Evolutionary conservation across 2,888 invertebrate species (phyloP).

Genomic region (Yponomeuta plumbellus): DNA sequence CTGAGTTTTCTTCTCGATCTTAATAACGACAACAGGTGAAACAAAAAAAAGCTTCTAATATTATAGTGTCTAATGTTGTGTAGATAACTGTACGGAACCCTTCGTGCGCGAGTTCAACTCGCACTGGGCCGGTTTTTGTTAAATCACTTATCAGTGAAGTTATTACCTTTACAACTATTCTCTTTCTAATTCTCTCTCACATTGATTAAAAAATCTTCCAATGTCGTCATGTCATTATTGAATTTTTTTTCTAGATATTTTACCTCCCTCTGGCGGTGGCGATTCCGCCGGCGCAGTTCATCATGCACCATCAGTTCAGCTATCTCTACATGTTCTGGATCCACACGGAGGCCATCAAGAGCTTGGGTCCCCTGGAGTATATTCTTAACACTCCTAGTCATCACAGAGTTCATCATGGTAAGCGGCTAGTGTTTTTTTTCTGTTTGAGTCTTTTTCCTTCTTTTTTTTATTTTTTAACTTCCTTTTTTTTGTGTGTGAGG

Average conservation of each 20-base stretch:
- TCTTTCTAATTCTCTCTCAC: background rate
- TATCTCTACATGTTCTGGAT: conserved; percentile 96
- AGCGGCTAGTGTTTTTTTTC: conserved; percentile 26
- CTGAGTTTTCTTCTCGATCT: too few relatives aligned
- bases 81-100: too few relatives aligned
- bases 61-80: too few relatives aligned
- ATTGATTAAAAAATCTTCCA: too few relatives aligned
- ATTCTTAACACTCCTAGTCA: conserved; percentile 93
- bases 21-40: too few relatives aligned
- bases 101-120: too few relatives aligned
- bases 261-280: conserved; percentile 84
- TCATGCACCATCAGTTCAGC: conserved; percentile 93
- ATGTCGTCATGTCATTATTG: too few relatives aligned
- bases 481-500: too few relatives aligned
- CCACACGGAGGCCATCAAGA: conserved; percentile 89
- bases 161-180: background rate
- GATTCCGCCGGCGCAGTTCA: conserved; percentile 85
- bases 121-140: too few relatives aligned
- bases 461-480: too few relatives aligned
- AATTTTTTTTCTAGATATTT: conserved; percentile 71
- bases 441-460: background rate
- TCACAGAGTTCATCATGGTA: conserved; percentile 90
- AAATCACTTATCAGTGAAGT: too few relatives aligned
- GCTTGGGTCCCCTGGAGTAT: conserved; percentile 89
- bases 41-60: too few relatives aligned